These are phyloP conservation scores for Syngnathus typhle DNA, from an alignment of 2,113 vertebrate genomes.

Conservation along the genomic window DNA sequence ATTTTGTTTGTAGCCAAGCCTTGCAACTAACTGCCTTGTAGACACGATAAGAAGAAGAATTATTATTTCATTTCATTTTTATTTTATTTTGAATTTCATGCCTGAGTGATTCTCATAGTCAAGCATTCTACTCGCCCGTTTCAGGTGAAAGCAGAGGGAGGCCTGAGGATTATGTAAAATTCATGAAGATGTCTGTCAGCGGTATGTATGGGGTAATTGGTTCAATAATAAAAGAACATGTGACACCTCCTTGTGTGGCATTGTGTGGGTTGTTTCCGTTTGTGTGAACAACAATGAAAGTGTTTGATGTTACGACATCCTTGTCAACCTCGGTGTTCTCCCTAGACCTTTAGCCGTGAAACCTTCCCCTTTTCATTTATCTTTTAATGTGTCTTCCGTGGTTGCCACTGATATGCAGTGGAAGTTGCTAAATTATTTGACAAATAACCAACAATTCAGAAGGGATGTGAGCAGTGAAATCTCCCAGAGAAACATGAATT, in stretches of 20 bases:
- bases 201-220: constrained; percentile 42
- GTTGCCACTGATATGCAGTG: constrained; percentile 30
- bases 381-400: constrained; percentile 56
- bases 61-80: too few species aligned
- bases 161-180: constrained; percentile 39
- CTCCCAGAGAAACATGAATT: constrained; percentile 13
- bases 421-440: constrained; percentile 39
- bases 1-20: background rate
- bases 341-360: constrained; percentile 33
- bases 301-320: constrained; percentile 51
- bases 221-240: constrained; percentile 56
- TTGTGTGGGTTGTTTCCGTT: constrained; percentile 38
- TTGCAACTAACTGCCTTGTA: too few species aligned
- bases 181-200: constrained; percentile 50
- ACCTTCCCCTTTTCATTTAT: constrained; percentile 47
- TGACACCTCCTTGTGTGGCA: constrained; percentile 39
- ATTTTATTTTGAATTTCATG: constrained; percentile 10
- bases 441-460: constrained; percentile 33
- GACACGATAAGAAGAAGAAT: too few species aligned
- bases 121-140: constrained; percentile 28
- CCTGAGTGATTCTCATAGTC: constrained; percentile 31
- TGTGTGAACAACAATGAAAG: constrained; percentile 47
- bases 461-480: constrained; percentile 1
- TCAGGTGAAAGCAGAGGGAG: constrained; percentile 26
- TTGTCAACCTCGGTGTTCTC: constrained; percentile 35